Evolutionary conservation across 2,113 vertebrate species (phyloP), one percentile per base, ranked within the genome.

Genomic region (Hippolais icterina): DNA sequence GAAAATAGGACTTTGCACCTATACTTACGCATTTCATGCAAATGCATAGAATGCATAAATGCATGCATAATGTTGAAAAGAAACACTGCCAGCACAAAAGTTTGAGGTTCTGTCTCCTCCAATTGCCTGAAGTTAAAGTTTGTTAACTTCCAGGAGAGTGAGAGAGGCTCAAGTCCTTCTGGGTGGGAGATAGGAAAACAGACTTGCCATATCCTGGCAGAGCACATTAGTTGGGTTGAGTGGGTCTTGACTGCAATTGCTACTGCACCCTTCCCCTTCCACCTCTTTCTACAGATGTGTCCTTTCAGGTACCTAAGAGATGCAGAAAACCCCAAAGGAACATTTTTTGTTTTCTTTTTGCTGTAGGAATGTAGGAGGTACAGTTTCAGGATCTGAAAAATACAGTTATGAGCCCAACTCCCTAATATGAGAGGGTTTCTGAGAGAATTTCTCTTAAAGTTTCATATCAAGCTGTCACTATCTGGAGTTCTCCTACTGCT

Each of bases 101-200:
- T 25, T 22, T 53, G 63, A 70, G 37, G 5, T 44, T 33, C 3
- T 63, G 5, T 54, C 41, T 86, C 12, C 22, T 57, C 24, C 0
- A 1, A 3, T 53, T 1, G 0, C 37, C 24, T 80, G 37, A 39
- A 77, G 42, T 29, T 74, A 57, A 12, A 12, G 69, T 59, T 52
- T 1, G 1, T n/a, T 86, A 17, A 14, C n/a, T 77, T 77, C 19
- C 8, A 46, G 41, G 20, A 63, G 28, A 41, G n/a, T 0, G 0
- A 80, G 63, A 69, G 37, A 72, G 24, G 9, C 61, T 74, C 0
- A 0, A 44, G 29, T 10, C 21, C n/a, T 78, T 57, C 31, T 69
- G 29, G 3, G 15, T 27, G 20, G 17, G 16, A 82, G 49, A 61
- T 22, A 33, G 39, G 61, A 76, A n/a, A 12, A 6, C 10, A 44